Conservation (phyloP, 2,113 vertebrate genomes). For the Synodontis membranacea region DNA sequence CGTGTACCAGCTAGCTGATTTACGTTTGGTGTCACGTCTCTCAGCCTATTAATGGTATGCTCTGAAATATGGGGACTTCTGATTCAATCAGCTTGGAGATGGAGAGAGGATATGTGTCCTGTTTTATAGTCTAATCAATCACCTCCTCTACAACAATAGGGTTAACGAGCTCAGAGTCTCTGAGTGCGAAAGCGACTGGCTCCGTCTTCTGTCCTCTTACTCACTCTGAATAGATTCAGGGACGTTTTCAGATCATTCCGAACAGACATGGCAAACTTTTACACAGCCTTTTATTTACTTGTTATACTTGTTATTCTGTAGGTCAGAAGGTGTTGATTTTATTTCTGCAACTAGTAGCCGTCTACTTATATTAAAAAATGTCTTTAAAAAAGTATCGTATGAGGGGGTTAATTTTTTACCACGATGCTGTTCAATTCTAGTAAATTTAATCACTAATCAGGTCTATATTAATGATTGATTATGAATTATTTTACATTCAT, state of each 20-base stretch:
- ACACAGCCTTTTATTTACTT: not conserved
- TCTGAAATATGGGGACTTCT: constrained; percentile 52
- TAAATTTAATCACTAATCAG: too few species aligned
- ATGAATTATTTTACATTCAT: too few species aligned
- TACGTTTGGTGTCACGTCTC: constrained; percentile 45
- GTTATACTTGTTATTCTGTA: not conserved
- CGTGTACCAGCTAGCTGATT: not conserved
- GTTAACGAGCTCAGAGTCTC: constrained; percentile 11
- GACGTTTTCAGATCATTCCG: not conserved
- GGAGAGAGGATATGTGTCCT: constrained; percentile 45
- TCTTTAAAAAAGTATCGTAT: not conserved
- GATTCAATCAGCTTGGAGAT: constrained; percentile 45
- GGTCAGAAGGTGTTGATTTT: not conserved
- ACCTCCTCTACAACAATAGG: constrained; percentile 39
- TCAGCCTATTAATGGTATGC: constrained; percentile 37
- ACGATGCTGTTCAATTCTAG: not conserved
- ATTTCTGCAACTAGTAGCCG: not conserved
- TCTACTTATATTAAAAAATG: not conserved
- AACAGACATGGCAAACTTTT: not conserved
- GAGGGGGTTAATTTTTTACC: not conserved
- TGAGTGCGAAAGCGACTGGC: constrained; percentile 11
- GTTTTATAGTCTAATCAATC: constrained; percentile 49
- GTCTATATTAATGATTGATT: not conserved
- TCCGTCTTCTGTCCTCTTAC: not conserved
- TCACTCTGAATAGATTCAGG: not conserved